phyloP scores from a whole-genome alignment of 2,797 vertebrate genomes.

The Coilia nasus region DNA sequence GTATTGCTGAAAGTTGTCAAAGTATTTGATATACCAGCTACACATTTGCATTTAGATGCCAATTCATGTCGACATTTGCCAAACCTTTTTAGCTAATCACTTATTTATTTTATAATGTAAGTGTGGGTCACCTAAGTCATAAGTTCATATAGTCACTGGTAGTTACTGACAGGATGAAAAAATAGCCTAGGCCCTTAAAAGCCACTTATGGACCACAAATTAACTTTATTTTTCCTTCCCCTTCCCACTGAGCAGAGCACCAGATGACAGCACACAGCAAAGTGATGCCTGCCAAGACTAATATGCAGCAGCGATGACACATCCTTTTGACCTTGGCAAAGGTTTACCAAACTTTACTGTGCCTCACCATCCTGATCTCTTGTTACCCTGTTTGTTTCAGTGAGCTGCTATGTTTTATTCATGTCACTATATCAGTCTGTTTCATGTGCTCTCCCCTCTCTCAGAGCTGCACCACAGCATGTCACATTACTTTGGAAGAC shows the following conservation, averaged over 20 bases:
- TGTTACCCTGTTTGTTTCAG: too few relatives aligned
- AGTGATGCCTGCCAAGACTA: neutral
- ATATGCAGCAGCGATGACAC: neutral
- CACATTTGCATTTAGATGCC: neutral
- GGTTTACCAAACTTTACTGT: too few relatives aligned
- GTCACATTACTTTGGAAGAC: neutral
- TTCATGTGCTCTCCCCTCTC: too few relatives aligned
- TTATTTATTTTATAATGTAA: neutral
- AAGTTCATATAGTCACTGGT: neutral
- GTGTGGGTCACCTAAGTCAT: neutral
- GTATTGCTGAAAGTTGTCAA: neutral
- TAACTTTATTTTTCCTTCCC: neutral
- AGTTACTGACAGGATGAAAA: neutral
- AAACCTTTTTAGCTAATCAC: neutral
- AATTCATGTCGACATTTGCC: neutral
- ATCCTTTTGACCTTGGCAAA: neutral
- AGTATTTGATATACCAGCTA: neutral
- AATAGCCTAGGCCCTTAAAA: neutral
- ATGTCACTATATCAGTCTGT: too few relatives aligned
- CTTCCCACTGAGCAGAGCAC: slow-evolving; percentile 4
- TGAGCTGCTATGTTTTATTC: too few relatives aligned
- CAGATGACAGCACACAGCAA: neutral
- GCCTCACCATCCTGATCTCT: neutral
- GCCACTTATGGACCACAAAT: neutral
- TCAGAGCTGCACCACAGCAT: neutral